Evolutionary conservation across 2,113 vertebrate species (phyloP).

Genomic region (Oreamnos americanus): DNA sequence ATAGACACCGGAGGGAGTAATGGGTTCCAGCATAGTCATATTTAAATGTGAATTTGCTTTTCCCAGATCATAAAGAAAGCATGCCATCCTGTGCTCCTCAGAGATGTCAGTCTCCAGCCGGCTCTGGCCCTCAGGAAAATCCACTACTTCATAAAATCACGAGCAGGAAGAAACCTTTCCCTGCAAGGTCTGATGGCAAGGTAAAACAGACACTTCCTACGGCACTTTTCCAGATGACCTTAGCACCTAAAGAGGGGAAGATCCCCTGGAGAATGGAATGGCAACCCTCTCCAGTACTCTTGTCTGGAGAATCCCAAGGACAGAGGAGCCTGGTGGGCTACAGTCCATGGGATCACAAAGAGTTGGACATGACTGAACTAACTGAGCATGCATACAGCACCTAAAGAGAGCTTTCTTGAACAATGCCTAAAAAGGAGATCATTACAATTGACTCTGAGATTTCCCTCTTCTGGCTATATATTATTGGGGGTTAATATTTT

Average conservation of each 20-base stretch:
- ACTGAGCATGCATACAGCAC: not conserved
- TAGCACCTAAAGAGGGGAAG: not conserved
- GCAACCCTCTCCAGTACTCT: not conserved
- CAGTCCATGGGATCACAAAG: not conserved
- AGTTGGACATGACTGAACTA: not conserved
- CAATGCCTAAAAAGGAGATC: not conserved
- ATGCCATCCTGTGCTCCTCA: not conserved
- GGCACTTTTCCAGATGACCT: not conserved
- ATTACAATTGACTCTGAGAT: fast-evolving
- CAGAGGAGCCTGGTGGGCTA: not conserved
- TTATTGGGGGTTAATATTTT: not conserved
- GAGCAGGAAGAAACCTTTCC: not conserved
- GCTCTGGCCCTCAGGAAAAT: not conserved
- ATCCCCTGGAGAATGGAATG: not conserved
- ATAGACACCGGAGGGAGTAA: not conserved
- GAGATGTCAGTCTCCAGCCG: slow-evolving; percentile 35
- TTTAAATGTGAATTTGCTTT: slow-evolving; percentile 30
- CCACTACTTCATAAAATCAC: not conserved
- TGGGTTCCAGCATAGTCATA: not conserved
- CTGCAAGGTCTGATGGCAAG: slow-evolving; percentile 20
- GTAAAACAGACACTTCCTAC: slow-evolving; percentile 47
- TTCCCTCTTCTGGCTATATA: not conserved
- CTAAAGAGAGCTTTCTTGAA: not conserved
- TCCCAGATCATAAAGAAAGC: slow-evolving; percentile 37
- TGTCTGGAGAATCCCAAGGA: not conserved